Evolutionary conservation across 2,888 invertebrate species (phyloP).

Genomic region (Dione vanillae): DNA sequence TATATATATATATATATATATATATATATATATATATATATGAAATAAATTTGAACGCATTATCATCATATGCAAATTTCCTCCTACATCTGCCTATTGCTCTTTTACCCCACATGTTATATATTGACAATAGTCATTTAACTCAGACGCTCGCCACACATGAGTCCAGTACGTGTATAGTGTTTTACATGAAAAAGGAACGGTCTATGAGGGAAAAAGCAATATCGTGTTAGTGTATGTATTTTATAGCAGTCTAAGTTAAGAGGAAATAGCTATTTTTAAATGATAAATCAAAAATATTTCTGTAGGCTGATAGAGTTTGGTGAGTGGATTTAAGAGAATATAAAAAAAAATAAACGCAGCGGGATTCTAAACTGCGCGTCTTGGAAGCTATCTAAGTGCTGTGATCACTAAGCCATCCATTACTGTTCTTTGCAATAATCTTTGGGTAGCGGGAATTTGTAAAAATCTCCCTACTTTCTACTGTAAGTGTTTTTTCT

Average conservation of each 20-base stretch:
- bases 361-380: too few relatives aligned
- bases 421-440: too few relatives aligned
- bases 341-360: too few relatives aligned
- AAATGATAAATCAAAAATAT: too few relatives aligned
- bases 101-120: neutral
- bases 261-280: conserved; percentile 33
- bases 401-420: too few relatives aligned
- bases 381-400: too few relatives aligned
- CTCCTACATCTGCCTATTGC: neutral
- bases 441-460: too few relatives aligned
- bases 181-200: conserved; percentile 80
- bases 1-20: neutral
- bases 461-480: too few relatives aligned
- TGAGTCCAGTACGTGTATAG: conserved; percentile 53
- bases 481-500: too few relatives aligned
- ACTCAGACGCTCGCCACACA: conserved; percentile 28
- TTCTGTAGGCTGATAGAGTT: too few relatives aligned
- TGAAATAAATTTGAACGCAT: too few relatives aligned
- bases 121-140: conserved; percentile 28
- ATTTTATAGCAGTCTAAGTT: conserved; percentile 53
- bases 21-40: neutral
- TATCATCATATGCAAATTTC: neutral
- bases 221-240: conserved; percentile 62
- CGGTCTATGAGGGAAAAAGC: conserved; percentile 69
- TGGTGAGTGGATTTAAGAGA: too few relatives aligned